Conservation (phyloP, 2,113 vertebrate species). For the Chunga burmeisteri region DNA sequence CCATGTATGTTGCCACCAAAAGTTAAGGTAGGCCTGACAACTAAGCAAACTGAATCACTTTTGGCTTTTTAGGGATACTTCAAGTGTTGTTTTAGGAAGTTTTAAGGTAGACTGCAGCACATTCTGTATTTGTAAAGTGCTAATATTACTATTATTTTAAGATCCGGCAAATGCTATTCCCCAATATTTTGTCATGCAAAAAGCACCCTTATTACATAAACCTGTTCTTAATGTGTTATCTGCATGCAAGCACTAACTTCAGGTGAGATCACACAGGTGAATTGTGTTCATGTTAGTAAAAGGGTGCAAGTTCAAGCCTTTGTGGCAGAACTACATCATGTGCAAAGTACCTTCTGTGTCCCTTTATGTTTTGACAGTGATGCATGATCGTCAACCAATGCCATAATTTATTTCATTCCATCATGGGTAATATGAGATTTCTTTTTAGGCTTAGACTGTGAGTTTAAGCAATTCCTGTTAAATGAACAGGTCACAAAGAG, state of each 20-base stretch:
- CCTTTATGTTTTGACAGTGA: background rate
- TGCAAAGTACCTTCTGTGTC: background rate
- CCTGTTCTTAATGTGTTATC: background rate
- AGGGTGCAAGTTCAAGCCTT: background rate
- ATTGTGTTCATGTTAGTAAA: background rate
- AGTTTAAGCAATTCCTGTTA: background rate
- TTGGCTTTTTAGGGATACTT: background rate
- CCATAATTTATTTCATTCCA: background rate
- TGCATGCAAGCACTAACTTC: no score
- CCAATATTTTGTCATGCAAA: background rate
- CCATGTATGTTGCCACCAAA: background rate
- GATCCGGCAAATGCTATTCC: background rate
- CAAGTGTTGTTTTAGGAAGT: background rate
- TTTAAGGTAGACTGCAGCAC: no score
- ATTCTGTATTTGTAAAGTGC: background rate
- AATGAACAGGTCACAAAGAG: background rate
- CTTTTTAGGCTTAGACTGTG: background rate
- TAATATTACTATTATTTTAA: background rate
- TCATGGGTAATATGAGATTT: background rate
- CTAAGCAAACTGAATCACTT: background rate
- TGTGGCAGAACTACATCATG: background rate
- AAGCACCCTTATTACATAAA: background rate
- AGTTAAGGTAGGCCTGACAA: background rate
- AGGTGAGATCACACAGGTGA: background rate
- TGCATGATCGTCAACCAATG: background rate